These are phyloP conservation scores for Charadrius vociferus DNA, from an alignment of 2,113 vertebrate genomes.

Conservation along the genomic window DNA sequence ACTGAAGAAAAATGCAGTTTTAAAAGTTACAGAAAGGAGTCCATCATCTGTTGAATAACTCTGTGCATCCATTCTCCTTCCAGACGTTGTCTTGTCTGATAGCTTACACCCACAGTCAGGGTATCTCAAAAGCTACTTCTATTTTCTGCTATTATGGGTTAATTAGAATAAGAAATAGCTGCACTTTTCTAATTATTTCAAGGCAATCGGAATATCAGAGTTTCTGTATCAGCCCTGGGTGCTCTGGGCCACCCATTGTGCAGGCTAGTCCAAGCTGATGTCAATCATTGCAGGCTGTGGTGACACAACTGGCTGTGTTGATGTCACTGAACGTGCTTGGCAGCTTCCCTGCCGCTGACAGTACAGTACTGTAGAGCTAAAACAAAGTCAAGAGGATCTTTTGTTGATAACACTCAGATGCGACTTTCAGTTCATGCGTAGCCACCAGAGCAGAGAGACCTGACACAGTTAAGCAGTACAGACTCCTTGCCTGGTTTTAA, in stretches of 20 bases:
- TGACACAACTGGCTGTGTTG: not conserved
- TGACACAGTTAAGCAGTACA: not conserved
- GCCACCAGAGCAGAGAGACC: not conserved
- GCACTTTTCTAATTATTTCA: not conserved
- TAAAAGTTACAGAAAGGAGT: not conserved
- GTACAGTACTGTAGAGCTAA: not conserved
- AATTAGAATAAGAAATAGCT: not conserved
- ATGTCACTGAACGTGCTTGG: conserved; percentile 26
- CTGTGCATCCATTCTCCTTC: not conserved
- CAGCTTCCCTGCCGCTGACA: conserved; percentile 13
- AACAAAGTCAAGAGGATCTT: not conserved
- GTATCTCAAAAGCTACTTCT: not conserved
- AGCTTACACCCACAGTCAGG: not conserved
- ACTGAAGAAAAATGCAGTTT: not conserved
- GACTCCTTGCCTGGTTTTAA: conserved; percentile 13
- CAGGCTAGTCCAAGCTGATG: not conserved
- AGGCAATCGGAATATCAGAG: not conserved
- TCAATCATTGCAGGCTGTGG: not conserved
- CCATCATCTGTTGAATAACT: fast-evolving
- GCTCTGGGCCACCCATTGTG: not conserved
- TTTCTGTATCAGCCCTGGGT: not conserved
- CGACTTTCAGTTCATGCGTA: not conserved
- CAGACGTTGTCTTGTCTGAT: not conserved
- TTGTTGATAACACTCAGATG: conserved; percentile 17
- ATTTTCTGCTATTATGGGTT: not conserved